These are phyloP conservation scores for Edolisoma coerulescens DNA, from an alignment of 2,113 vertebrate species.

Conservation along the genomic window DNA sequence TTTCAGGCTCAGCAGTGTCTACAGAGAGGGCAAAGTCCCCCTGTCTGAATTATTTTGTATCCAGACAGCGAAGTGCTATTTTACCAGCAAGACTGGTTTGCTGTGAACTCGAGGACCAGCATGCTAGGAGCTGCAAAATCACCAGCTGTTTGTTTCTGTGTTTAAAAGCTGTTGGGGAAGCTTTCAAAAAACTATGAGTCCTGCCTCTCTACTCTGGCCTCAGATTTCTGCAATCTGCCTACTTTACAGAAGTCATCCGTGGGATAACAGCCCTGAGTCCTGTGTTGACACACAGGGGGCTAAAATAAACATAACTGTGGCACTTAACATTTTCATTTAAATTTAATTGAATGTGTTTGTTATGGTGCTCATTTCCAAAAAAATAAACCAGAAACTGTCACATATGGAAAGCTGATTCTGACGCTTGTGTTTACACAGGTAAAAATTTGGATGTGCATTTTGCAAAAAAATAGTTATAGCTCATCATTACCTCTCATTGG, in stretches of 20 bases:
- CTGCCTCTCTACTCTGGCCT: background rate
- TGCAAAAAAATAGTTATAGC: background rate
- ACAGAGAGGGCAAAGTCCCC: background rate
- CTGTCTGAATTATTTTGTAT: background rate
- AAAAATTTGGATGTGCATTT: background rate
- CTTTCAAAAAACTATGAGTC: background rate
- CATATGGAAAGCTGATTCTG: background rate
- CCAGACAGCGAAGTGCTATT: background rate
- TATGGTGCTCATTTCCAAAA: background rate
- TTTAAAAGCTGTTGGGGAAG: background rate
- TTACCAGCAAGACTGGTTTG: background rate
- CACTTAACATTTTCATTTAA: background rate
- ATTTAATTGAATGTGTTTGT: background rate
- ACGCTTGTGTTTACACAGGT: background rate
- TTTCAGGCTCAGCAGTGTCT: background rate
- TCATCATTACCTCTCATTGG: background rate
- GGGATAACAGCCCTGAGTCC: background rate
- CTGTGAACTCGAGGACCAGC: background rate
- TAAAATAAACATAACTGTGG: background rate
- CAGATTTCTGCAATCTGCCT: too few relatives aligned
- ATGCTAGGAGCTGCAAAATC: background rate
- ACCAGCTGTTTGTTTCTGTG: background rate
- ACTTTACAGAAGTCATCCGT: fast-evolving
- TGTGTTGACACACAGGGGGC: fast-evolving
- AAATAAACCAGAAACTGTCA: background rate